phyloP scores from a whole-genome alignment of 2,113 vertebrate genomes.

The Calidris pygmaea region DNA sequence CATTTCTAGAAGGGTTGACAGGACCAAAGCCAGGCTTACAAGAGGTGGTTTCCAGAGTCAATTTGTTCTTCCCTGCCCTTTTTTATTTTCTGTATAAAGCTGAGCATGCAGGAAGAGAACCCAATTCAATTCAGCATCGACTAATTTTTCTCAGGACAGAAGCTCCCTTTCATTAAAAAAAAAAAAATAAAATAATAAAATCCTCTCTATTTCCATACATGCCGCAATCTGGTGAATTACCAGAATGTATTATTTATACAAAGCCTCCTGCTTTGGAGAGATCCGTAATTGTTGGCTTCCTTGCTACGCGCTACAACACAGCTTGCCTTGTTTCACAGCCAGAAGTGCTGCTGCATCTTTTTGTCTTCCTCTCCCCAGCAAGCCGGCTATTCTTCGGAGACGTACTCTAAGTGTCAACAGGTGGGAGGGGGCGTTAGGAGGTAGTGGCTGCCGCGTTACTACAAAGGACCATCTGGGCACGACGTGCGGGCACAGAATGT shows the following conservation, averaged over 20 bases:
- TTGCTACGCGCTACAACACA: background rate
- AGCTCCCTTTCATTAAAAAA: background rate
- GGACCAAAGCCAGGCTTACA: background rate
- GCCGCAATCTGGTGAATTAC: background rate
- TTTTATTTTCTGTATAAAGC: background rate
- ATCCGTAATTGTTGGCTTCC: background rate
- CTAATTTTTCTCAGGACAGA: background rate
- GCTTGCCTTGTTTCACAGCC: conserved; percentile 37
- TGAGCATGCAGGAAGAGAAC: background rate
- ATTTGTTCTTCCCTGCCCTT: background rate
- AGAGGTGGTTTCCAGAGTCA: background rate
- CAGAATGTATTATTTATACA: background rate
- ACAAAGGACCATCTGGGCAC: conserved; percentile 40
- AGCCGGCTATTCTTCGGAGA: background rate
- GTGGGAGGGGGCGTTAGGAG: background rate
- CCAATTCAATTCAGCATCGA: background rate
- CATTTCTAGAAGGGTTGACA: background rate
- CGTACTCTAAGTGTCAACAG: conserved; percentile 1
- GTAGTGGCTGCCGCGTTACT: background rate
- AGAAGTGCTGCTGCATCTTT: conserved; percentile 31
- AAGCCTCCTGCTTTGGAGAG: conserved; percentile 27
- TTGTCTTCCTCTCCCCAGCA: background rate
- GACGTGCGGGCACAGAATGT: background rate
- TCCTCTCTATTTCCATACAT: background rate
- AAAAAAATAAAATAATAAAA: background rate